Percentiles rank a stretch among this genome's conserved stretches.
Evolutionary conservation across 2,113 vertebrate genomes (phyloP).

Genomic region (Tichodroma muraria): DNA sequence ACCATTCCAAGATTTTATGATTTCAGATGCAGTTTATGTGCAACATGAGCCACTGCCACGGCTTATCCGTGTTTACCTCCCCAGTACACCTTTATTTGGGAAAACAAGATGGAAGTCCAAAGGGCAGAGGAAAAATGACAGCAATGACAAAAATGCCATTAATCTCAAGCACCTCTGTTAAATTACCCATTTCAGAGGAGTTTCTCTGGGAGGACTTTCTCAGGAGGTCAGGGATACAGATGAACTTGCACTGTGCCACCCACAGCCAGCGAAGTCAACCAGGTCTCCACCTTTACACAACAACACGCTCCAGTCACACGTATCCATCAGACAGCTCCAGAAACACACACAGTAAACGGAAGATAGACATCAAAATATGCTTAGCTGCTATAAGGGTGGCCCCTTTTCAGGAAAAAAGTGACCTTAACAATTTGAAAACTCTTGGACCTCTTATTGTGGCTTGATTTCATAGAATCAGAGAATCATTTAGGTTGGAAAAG

Average conservation of each 20-base stretch:
- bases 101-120: neutral
- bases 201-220: neutral
- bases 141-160: neutral
- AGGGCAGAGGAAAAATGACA: neutral
- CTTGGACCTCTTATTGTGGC: neutral
- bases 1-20: neutral
- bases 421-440: neutral
- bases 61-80: accelerated
- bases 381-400: neutral
- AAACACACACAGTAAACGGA: neutral
- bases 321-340: neutral
- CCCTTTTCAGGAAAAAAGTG: neutral
- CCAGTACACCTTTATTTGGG: neutral
- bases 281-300: neutral
- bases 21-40: neutral
- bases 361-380: neutral
- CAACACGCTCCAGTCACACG: accelerated
- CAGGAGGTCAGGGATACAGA: neutral
- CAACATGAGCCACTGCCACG: neutral
- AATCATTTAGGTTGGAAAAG: neutral
- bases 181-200: neutral
- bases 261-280: too few species aligned
- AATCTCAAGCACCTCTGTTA: neutral
- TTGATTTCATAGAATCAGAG: neutral
- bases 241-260: neutral